phyloP scores from a whole-genome alignment of 92 coral and sea anemone genomes.

The Bergia puertoricense region DNA sequence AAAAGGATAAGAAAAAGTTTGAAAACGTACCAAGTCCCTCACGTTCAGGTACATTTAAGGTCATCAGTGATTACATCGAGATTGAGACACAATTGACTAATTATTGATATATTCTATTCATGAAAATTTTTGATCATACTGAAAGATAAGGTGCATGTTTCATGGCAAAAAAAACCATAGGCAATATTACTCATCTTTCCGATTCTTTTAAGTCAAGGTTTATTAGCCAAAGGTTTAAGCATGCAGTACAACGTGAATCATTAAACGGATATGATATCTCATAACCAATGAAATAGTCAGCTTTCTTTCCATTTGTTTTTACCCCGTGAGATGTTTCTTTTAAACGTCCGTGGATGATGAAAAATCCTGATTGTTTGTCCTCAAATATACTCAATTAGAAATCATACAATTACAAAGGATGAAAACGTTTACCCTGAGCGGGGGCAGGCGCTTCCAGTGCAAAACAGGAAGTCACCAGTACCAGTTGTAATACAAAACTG shows the following conservation, averaged over 20 bases:
- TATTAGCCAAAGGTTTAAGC: background rate
- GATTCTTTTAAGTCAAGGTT: no score
- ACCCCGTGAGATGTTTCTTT: no score
- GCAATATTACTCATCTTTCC: background rate
- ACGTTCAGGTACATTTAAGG: background rate
- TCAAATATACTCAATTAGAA: no score
- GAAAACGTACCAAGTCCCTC: background rate
- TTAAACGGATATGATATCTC: no score
- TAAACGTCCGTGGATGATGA: background rate
- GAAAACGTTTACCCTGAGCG: background rate
- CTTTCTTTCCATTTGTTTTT: no score
- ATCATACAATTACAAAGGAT: background rate
- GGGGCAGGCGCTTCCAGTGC: background rate
- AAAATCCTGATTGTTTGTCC: no score
- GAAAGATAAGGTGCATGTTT: no score
- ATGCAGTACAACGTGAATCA: background rate
- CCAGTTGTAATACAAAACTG: background rate
- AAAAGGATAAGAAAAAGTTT: background rate
- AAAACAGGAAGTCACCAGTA: background rate
- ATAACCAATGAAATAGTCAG: no score
- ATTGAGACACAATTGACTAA: background rate
- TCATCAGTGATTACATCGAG: background rate
- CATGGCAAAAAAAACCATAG: background rate
- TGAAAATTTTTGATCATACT: background rate
- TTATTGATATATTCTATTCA: background rate